phyloP scores from a whole-genome alignment of 2,797 vertebrate genomes.

The Chelon labrosus region DNA sequence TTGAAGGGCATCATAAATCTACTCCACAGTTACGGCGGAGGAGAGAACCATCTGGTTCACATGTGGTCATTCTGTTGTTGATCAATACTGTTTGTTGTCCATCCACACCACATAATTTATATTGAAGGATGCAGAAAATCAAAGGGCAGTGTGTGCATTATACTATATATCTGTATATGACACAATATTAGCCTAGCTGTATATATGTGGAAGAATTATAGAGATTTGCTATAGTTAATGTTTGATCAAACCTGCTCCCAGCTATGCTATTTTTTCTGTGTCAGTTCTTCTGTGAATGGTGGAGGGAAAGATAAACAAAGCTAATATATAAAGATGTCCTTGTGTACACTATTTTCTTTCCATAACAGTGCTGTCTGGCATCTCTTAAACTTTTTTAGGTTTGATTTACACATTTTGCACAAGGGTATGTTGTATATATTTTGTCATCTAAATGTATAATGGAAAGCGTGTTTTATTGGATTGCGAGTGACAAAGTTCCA shows the following conservation, averaged over 20 bases:
- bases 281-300: constrained; percentile 42
- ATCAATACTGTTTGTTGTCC: constrained; percentile 50
- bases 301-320: constrained; percentile 62
- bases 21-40: constrained; percentile 35
- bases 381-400: constrained; percentile 31
- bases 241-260: constrained; percentile 46
- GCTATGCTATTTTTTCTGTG: constrained; percentile 39
- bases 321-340: constrained; percentile 72
- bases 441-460: constrained; percentile 23
- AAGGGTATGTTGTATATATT: constrained; percentile 43
- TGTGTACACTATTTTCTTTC: constrained; percentile 54
- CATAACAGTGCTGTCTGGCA: constrained; percentile 33
- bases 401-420: constrained; percentile 62
- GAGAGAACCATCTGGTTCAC: constrained; percentile 33
- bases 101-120: constrained; percentile 57
- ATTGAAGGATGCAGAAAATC: constrained; percentile 51
- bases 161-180: constrained; percentile 52
- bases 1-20: constrained; percentile 46
- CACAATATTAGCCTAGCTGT: constrained; percentile 53
- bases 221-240: constrained; percentile 46
- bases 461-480: constrained; percentile 26
- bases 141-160: constrained; percentile 46
- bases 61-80: constrained; percentile 50
- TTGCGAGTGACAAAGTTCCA: constrained; percentile 13
- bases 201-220: constrained; percentile 52